phyloP scores from a whole-genome alignment of 1,140 invertebrate species.

The Phymorhynchus buccinoides region DNA sequence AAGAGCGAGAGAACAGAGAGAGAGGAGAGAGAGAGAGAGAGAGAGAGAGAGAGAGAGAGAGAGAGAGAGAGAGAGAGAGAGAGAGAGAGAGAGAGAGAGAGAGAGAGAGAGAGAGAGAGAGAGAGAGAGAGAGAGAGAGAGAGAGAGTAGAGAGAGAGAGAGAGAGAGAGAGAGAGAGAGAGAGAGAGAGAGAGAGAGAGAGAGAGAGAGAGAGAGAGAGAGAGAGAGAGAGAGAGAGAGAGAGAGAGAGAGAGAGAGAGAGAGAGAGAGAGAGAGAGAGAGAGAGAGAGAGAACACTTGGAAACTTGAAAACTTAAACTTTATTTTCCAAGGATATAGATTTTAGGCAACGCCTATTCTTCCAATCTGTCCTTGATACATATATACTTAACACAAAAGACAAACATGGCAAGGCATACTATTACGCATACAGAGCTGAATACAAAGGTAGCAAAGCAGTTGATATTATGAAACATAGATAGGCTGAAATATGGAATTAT shows the following conservation, averaged over 20 bases:
- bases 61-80: not conserved
- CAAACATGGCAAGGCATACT: no score
- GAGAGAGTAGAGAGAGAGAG: not conserved
- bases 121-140: not conserved
- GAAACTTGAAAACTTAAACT: not conserved
- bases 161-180: not conserved
- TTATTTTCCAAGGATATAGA: no score
- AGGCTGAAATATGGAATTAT: no score
- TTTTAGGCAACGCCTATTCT: no score
- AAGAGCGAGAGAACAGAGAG: not conserved
- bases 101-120: not conserved
- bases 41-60: not conserved
- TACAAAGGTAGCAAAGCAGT: not conserved
- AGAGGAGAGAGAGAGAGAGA: not conserved
- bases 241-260: slow-evolving; percentile 3
- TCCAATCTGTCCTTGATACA: no score
- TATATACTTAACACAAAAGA: no score
- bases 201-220: slow-evolving; percentile 15
- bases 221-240: not conserved
- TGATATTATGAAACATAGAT: no score
- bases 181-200: not conserved
- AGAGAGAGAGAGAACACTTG: not conserved
- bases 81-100: not conserved
- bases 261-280: not conserved
- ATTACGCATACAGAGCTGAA: not conserved